These are phyloP conservation scores for human DNA, from an alignment of 2,113 vertebrate genomes.

Conservation along the genomic window DNA sequence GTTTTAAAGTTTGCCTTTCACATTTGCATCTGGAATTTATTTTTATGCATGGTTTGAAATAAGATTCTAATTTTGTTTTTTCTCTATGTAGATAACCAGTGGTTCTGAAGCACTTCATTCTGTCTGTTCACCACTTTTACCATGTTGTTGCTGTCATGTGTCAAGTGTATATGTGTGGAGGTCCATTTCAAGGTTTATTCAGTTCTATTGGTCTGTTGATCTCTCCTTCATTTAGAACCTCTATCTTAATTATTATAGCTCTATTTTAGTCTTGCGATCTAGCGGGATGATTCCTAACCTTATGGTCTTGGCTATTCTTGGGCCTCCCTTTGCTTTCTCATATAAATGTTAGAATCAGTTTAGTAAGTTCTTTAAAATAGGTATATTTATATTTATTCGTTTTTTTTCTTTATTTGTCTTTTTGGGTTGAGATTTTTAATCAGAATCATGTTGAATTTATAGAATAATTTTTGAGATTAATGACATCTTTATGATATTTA, in stretches of 20 bases:
- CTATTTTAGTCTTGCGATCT: not conserved
- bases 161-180: not conserved
- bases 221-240: not conserved
- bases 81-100: not conserved
- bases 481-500: not conserved
- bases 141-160: not conserved
- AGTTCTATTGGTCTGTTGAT: not conserved
- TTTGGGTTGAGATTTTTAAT: not conserved
- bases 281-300: not conserved
- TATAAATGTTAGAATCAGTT: not conserved
- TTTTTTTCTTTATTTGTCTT: not conserved
- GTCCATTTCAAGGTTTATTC: not conserved
- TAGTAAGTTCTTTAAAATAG: not conserved
- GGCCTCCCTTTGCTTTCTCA: not conserved
- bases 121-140: not conserved
- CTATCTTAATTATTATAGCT: not conserved
- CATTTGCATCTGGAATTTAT: conserved; percentile 14
- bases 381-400: not conserved
- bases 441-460: not conserved
- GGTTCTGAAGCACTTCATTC: not conserved
- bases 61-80: conserved; percentile 31
- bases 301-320: not conserved
- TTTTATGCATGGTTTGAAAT: not conserved
- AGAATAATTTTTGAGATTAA: not conserved
- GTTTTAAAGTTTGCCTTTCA: not conserved